Percentiles rank a stretch among this genome's conserved stretches.
These are phyloP conservation scores for Brachionus koreanus DNA, from an alignment of 1,140 invertebrate species.

Conservation along the genomic window DNA sequence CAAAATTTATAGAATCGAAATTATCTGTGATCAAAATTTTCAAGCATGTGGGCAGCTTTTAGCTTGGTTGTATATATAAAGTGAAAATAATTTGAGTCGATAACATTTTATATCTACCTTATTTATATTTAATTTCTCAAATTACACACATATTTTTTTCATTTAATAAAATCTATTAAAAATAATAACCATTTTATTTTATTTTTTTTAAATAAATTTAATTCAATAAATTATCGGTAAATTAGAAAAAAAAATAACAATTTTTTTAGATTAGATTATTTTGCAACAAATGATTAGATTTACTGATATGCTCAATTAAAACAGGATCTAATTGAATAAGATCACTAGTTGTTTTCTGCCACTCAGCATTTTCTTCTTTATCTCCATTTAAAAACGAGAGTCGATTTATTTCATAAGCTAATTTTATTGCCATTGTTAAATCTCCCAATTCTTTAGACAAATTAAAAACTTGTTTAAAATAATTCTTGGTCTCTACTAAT, in stretches of 20 bases:
- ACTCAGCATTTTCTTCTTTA: not conserved
- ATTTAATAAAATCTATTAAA: too few species aligned
- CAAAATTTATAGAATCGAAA: too few species aligned
- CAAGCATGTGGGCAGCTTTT: not conserved
- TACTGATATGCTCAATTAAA: not conserved
- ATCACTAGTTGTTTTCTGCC: not conserved
- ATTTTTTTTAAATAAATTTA: not conserved
- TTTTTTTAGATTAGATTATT: not conserved
- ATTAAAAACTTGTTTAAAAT: not conserved
- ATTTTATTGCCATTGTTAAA: not conserved
- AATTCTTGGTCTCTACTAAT: not conserved
- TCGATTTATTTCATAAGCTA: not conserved
- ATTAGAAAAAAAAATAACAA: not conserved
- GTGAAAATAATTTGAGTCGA: too few species aligned
- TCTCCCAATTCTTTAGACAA: not conserved
- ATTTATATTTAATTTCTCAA: too few species aligned
- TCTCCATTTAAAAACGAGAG: not conserved
- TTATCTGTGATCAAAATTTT: too few species aligned
- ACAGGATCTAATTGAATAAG: not conserved
- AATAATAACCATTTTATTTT: too few species aligned
- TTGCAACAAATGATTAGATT: not conserved
- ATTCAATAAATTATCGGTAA: not conserved
- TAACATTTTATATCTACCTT: too few species aligned
- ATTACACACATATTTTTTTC: too few species aligned
- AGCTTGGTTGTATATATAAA: not conserved